Evolutionary conservation across 2,888 invertebrate genomes (phyloP), one percentile per base, ranked within the genome.

Genomic region (Amiota communis): DNA sequence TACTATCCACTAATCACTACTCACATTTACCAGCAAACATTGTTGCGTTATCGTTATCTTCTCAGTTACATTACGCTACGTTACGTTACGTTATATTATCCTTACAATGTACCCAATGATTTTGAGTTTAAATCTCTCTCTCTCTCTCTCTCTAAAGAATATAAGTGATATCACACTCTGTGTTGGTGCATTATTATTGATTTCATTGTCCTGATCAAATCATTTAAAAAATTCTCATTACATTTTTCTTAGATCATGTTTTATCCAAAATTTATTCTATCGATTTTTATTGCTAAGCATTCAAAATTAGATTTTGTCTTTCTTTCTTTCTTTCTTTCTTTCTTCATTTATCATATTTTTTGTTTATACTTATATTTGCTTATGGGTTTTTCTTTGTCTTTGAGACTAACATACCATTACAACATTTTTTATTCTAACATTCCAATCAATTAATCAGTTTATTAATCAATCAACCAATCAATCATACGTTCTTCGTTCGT

Each of bases 11-110:
- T 36, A 23, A 1, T 36, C 36, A 36, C 36, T 36, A 36, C 3
- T 36, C 36, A 36, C 36, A 36, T 36, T 36, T 36, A 36, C 6
- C 36, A 36, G 6, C 36, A 36, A 36, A 36, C 36, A 77, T 76
- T 74, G 70, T 72, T 61, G 20, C 59, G 20, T 59, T 59, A 15
- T 10, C 6, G 12, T 57, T 15, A n/a, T n/a, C 10, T 57, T 8
- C 17, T 15, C n/a, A n/a, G 15, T 59, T 59, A 9, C 20, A n/a
- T 48, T 65, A 48, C 65, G 48, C 48, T 65, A 48, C 65, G 48
- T 48, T 36, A 13, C 63, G 12, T 23, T 63, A 2, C 63, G 46
- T 36, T 63, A 15, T 20, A 11, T 36, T 63, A 46, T 53, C 63
- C 11, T 36, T 10, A 63, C 36, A 57, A 15, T 17, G 57, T 57